Percentiles rank a stretch among this genome's conserved stretches.
phyloP scores from a whole-genome alignment of 2,888 invertebrate genomes.

The Meiosimyza platycephala region DNA sequence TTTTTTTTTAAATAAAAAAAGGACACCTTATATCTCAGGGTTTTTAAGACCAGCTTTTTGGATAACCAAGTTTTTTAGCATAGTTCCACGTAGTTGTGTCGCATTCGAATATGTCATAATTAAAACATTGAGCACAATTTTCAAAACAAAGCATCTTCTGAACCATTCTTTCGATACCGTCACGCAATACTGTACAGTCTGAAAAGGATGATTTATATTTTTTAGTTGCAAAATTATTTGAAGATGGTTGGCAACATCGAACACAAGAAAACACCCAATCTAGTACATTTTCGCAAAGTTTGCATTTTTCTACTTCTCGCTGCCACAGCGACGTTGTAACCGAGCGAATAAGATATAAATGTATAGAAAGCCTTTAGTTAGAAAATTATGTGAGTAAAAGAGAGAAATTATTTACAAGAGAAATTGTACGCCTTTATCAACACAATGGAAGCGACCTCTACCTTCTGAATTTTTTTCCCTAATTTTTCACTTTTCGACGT shows the following conservation, averaged over 20 bases:
- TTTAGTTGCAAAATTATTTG: background rate
- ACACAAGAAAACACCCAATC: constrained; percentile 1
- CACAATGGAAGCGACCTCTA: constrained; percentile 25
- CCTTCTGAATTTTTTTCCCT: constrained; percentile 17
- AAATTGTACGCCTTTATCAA: background rate
- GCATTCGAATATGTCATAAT: too few relatives aligned
- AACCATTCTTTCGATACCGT: too few relatives aligned
- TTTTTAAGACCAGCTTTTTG: too few relatives aligned
- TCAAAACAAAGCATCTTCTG: too few relatives aligned
- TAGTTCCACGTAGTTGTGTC: too few relatives aligned
- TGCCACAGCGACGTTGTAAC: background rate
- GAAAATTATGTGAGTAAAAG: background rate
- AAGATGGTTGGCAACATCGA: constrained; percentile 17
- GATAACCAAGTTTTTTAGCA: too few relatives aligned
- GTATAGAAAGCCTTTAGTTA: background rate
- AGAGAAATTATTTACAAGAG: background rate
- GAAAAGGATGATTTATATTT: too few relatives aligned
- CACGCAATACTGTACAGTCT: too few relatives aligned
- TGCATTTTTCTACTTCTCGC: too few relatives aligned
- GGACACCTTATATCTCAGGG: too few relatives aligned
- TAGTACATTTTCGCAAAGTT: constrained; percentile 19
- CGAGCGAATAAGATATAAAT: background rate
- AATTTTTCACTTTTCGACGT: constrained; percentile 7
- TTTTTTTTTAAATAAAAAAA: too few relatives aligned
- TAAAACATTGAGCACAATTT: too few relatives aligned